Evolutionary conservation across 2,113 vertebrate genomes (phyloP), one percentile per base, ranked within the genome.

Genomic region (Cheirogaleus medius): DNA sequence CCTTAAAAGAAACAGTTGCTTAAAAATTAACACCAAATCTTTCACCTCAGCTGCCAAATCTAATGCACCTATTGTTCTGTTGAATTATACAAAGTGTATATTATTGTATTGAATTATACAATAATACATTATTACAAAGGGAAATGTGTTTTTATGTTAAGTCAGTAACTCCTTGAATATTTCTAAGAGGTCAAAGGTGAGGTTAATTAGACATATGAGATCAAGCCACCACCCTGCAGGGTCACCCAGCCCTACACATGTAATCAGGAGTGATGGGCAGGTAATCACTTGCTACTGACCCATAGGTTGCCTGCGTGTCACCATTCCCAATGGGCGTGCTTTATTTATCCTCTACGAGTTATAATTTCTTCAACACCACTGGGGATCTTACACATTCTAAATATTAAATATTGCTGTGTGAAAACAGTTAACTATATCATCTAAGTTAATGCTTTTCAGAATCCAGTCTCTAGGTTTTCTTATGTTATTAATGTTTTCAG

Each of bases 371-470:
- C 23, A 91, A 32, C 52, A 42, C 4, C 49, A 76, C 1, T 58
- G 14, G 11, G 14, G 11, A 58, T 96, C 15, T 69, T 56, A 54
- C 44, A 83, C 29, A 69, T 74, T 86, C 39, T 87, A 89, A 14
- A 64, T 83, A 80, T 23, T 44, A 78, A 56, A 52, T 49, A 56
- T 1, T 29, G 66, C 27, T 69, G 10, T 39, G 1, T 44, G 20
- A 82, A 94, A 92, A 84, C 5, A 49, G 39, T 60, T 73, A 56
- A 86, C 10, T 81, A 6, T 58, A 32, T 39, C 49, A 21, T 29
- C 12, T 34, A 92, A 90, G 2, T 68, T n/a, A 76, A 47, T 3
- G 21, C 13, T 76, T 91, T 91, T 94, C 29, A 58, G 92, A 96
- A 58, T 49, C 37, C 95, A 93, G 37, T 73, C 44, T 82, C 63